Percentiles rank a stretch among this genome's conserved stretches.
phyloP scores from a whole-genome alignment of 2,888 invertebrate genomes.

The Listrodromus nycthemerus region DNA sequence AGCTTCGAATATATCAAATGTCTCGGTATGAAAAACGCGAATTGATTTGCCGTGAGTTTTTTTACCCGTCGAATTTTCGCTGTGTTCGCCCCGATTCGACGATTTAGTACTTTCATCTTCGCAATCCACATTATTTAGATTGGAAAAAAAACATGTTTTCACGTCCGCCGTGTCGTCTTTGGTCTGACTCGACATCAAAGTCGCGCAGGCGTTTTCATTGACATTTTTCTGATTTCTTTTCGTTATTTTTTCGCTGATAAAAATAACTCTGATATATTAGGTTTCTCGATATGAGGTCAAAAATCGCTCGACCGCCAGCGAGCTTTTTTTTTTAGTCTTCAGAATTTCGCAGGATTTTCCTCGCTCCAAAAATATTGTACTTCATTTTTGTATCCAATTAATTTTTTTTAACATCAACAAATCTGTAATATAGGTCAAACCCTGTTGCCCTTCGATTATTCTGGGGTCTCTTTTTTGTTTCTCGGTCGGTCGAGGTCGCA shows the following conservation, averaged over 20 bases:
- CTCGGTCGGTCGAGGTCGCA: constrained; percentile 47
- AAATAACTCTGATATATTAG: not conserved
- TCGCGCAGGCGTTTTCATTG: not conserved
- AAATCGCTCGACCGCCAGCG: not conserved
- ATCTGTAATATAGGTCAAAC: constrained; percentile 7
- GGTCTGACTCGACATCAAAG: not conserved
- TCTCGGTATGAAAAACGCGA: not conserved
- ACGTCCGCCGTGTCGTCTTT: constrained; percentile 40
- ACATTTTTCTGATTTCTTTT: not conserved
- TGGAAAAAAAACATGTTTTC: not conserved
- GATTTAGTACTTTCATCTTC: not conserved
- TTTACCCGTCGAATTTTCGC: not conserved
- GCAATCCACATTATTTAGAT: not conserved
- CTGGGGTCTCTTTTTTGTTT: constrained; percentile 11
- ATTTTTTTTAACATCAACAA: constrained; percentile 15
- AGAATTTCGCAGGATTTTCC: not conserved
- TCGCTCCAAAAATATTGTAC: not conserved
- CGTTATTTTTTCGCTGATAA: not conserved
- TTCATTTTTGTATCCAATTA: not conserved
- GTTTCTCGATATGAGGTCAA: not conserved
- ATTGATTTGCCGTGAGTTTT: not conserved
- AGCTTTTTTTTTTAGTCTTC: not conserved
- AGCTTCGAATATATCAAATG: not conserved
- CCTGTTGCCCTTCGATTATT: constrained; percentile 49
- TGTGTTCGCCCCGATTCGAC: not conserved